These are phyloP conservation scores for Oryzias melastigma DNA, from an alignment of 2,113 vertebrate genomes.

Conservation along the genomic window DNA sequence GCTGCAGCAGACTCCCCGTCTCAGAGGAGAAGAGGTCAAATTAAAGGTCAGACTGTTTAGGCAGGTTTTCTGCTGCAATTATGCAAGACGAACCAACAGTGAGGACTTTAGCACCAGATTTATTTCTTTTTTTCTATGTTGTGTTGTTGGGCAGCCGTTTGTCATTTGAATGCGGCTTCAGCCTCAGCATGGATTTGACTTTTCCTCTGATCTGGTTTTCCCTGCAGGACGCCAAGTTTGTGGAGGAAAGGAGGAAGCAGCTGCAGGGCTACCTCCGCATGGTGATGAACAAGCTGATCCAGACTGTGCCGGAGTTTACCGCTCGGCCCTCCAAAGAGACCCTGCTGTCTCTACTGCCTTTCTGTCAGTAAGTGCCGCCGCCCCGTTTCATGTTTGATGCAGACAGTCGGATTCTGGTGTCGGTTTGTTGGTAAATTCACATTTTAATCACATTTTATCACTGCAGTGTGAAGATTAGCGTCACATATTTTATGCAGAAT, in stretches of 20 bases:
- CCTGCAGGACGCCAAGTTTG: slow-evolving; percentile 93
- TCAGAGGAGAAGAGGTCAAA: too few species aligned
- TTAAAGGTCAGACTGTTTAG: too few species aligned
- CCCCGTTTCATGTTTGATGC: slow-evolving; percentile 3
- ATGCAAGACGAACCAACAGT: too few species aligned
- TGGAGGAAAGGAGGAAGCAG: slow-evolving; percentile 94
- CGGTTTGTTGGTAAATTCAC: too few species aligned
- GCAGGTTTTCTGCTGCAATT: too few species aligned
- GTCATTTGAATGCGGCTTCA: neutral
- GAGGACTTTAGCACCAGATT: too few species aligned
- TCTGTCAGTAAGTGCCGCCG: slow-evolving; percentile 88
- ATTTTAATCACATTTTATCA: too few species aligned
- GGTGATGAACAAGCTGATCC: slow-evolving; percentile 97
- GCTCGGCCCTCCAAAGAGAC: slow-evolving; percentile 90
- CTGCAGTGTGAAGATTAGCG: too few species aligned
- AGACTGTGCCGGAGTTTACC: slow-evolving; percentile 89
- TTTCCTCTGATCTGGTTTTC: neutral
- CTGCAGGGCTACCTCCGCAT: slow-evolving; percentile 92
- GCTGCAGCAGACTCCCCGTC: too few species aligned
- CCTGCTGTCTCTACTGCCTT: slow-evolving; percentile 89
- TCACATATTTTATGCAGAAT: neutral
- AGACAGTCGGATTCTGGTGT: too few species aligned
- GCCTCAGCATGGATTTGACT: neutral
- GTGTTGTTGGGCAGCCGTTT: too few species aligned
- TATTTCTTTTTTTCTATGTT: too few species aligned